Evolutionary conservation across 2,888 invertebrate genomes (phyloP).

Genomic region (Apamea sordens): DNA sequence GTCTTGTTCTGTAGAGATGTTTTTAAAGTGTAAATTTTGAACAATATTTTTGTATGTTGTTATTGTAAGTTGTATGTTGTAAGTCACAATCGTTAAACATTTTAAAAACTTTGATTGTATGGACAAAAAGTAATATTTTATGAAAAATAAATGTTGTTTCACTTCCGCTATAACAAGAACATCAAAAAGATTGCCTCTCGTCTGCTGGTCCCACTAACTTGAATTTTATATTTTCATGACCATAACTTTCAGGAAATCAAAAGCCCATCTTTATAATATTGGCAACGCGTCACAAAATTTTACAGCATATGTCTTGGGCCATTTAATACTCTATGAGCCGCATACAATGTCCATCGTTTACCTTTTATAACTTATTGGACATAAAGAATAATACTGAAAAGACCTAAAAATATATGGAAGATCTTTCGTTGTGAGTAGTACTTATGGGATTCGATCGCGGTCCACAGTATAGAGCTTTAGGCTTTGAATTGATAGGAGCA

Average conservation of each 20-base stretch:
- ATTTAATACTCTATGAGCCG: constrained; percentile 54
- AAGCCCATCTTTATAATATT: constrained; percentile 53
- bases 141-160: not conserved
- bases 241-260: constrained; percentile 54
- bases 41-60: not conserved
- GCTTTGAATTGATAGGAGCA: constrained; percentile 16
- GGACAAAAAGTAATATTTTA: not conserved
- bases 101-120: not conserved
- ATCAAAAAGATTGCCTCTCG: not conserved
- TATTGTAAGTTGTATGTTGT: not conserved
- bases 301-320: constrained; percentile 43
- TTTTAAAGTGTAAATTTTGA: not conserved
- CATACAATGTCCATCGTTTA: constrained; percentile 53
- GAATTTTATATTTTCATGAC: constrained; percentile 43
- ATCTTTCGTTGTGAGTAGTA: constrained; percentile 32
- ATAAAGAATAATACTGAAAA: constrained; percentile 51
- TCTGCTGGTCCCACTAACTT: constrained; percentile 5
- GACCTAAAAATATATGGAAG: constrained; percentile 25
- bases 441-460: constrained; percentile 18
- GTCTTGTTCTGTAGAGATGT: not conserved
- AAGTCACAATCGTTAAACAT: not conserved
- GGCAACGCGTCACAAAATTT: constrained; percentile 61
- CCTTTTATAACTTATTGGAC: constrained; percentile 56
- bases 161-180: not conserved
- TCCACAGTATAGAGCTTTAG: constrained; percentile 7